These are phyloP conservation scores for Drosophila parthenogenetica DNA, from an alignment of 2,888 invertebrate genomes.

Conservation along the genomic window DNA sequence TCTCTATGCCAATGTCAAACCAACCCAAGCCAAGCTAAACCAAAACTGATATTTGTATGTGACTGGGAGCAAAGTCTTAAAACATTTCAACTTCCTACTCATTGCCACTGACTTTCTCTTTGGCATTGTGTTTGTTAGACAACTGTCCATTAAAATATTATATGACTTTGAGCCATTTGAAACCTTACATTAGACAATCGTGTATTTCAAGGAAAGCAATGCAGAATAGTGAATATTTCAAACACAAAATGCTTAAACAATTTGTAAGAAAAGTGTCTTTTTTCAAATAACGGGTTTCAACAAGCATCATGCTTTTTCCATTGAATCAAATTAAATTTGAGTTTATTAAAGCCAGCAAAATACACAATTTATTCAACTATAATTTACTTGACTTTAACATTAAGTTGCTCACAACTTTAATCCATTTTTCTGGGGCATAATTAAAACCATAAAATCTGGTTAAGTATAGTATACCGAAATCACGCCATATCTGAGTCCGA, in stretches of 20 bases:
- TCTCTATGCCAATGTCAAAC: constrained; percentile 14
- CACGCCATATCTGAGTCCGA: background rate
- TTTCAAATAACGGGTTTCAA: too few relatives aligned
- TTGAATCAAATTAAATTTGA: too few relatives aligned
- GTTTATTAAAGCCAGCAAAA: too few relatives aligned
- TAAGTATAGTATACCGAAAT: background rate
- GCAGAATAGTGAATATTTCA: too few relatives aligned
- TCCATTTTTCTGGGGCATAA: background rate
- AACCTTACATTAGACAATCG: background rate
- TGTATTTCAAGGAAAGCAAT: background rate
- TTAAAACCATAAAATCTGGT: background rate
- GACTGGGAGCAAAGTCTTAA: constrained; percentile 9
- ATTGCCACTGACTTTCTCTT: background rate
- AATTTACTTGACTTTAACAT: too few relatives aligned
- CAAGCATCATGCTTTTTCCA: too few relatives aligned
- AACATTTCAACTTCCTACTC: background rate
- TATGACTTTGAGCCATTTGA: constrained; percentile 5
- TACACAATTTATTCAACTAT: too few relatives aligned
- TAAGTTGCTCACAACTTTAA: too few relatives aligned
- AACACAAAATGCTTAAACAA: background rate
- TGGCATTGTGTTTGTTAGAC: background rate
- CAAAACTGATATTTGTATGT: constrained; percentile 51
- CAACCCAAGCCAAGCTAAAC: constrained; percentile 18
- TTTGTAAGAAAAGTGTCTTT: background rate
- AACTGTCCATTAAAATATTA: constrained; percentile 7